phyloP scores from a whole-genome alignment of 2,888 invertebrate genomes.

The Cactoblastis cactorum region DNA sequence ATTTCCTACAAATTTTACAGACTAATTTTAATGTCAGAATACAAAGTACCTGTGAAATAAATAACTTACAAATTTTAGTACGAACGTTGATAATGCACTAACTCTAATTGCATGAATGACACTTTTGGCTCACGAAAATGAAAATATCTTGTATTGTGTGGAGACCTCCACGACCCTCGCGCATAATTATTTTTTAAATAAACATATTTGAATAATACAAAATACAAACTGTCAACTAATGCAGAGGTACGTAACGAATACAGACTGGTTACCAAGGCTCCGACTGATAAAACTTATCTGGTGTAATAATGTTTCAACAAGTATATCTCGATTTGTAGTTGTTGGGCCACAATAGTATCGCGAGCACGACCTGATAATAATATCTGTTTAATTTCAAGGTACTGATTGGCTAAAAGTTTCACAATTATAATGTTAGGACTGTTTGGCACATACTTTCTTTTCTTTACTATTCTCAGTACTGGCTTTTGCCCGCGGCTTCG shows the following conservation, averaged over 20 bases:
- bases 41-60: neutral
- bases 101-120: neutral
- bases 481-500: no score
- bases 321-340: constrained; percentile 56
- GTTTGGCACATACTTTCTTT: neutral
- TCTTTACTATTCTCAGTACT: no score
- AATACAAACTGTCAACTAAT: constrained; percentile 21
- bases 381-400: constrained; percentile 19
- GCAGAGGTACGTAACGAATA: constrained; percentile 27
- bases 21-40: no score
- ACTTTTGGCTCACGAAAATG: neutral
- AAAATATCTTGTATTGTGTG: constrained; percentile 1
- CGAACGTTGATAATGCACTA: neutral
- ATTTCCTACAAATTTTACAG: no score
- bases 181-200: constrained; percentile 1
- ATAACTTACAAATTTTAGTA: neutral
- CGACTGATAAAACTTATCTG: constrained; percentile 63
- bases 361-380: constrained; percentile 8
- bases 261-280: constrained; percentile 26
- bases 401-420: constrained; percentile 18
- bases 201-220: constrained; percentile 12
- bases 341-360: constrained; percentile 40
- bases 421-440: neutral
- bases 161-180: constrained; percentile 4
- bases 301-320: constrained; percentile 65